A percentile compares a stretch with the other conserved stretches of the same genome.
These are phyloP conservation scores for Agrochola lota DNA, from an alignment of 2,888 invertebrate genomes.

Conservation along the genomic window DNA sequence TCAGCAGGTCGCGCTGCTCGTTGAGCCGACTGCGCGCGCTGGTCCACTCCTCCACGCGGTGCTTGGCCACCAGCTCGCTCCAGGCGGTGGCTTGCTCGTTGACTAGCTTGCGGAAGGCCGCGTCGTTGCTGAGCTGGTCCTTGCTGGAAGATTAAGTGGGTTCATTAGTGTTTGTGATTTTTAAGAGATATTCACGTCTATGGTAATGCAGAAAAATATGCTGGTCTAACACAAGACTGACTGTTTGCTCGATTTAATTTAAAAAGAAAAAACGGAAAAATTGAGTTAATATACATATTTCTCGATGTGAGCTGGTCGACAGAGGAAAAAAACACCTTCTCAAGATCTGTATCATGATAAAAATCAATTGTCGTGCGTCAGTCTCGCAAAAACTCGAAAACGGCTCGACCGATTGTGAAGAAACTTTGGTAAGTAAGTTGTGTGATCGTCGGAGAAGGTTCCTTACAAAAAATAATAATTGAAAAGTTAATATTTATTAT, in stretches of 20 bases:
- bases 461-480: no score
- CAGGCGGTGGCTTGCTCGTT: conserved; percentile 98
- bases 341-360: not conserved
- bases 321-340: not conserved
- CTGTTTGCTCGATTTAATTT: not conserved
- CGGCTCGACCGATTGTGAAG: no score
- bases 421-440: no score
- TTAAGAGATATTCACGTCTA: not conserved
- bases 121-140: conserved; percentile 94
- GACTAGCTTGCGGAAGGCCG: conserved; percentile 95
- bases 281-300: not conserved
- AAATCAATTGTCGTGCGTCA: no score
- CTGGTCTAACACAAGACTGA: not conserved
- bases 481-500: no score
- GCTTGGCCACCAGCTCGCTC: conserved; percentile 96
- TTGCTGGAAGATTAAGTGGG: conserved; percentile 89
- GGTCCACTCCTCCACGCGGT: conserved; percentile 95
- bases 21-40: conserved; percentile 95
- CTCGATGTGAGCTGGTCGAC: not conserved
- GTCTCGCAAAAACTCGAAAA: no score
- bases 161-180: not conserved
- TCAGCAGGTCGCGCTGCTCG: conserved; percentile 94
- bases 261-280: not conserved
- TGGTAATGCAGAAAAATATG: not conserved
- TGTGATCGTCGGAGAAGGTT: no score